Conservation (phyloP, 2,888 invertebrate species). For the Cataglyphis altisquamis region DNA sequence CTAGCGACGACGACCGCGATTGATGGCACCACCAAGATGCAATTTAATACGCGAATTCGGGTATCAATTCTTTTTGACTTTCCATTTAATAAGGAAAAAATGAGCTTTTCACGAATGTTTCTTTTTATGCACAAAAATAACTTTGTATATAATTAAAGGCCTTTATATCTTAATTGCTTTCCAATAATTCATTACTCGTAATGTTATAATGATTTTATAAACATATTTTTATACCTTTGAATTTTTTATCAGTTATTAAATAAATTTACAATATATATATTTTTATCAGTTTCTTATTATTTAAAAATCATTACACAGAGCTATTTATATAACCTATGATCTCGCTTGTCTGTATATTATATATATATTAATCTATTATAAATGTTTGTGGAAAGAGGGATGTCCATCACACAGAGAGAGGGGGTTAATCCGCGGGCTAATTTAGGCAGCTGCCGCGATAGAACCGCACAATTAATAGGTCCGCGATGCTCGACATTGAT, state of each 20-base stretch:
- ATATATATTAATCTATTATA: not conserved
- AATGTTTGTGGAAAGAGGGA: not conserved
- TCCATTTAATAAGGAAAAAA: not conserved
- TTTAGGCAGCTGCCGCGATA: constrained; percentile 42
- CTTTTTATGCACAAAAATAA: not conserved
- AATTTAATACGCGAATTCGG: not conserved
- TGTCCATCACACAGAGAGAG: constrained; percentile 15
- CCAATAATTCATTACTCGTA: not conserved
- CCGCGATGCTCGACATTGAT: constrained; percentile 47
- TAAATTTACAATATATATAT: not conserved
- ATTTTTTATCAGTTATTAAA: not conserved
- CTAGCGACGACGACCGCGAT: not conserved
- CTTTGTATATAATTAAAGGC: not conserved
- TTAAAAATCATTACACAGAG: not conserved
- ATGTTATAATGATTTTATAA: not conserved
- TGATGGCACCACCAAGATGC: not conserved
- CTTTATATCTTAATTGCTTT: not conserved
- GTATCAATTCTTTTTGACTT: not conserved
- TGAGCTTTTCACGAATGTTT: not conserved
- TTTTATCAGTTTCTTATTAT: not conserved
- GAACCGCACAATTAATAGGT: constrained; percentile 36
- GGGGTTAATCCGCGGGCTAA: constrained; percentile 43
- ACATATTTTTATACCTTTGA: not conserved
- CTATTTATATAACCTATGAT: not conserved
- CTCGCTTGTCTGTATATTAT: not conserved